Conservation (phyloP, 2,888 invertebrate species). For the Andrena bicolor region DNA sequence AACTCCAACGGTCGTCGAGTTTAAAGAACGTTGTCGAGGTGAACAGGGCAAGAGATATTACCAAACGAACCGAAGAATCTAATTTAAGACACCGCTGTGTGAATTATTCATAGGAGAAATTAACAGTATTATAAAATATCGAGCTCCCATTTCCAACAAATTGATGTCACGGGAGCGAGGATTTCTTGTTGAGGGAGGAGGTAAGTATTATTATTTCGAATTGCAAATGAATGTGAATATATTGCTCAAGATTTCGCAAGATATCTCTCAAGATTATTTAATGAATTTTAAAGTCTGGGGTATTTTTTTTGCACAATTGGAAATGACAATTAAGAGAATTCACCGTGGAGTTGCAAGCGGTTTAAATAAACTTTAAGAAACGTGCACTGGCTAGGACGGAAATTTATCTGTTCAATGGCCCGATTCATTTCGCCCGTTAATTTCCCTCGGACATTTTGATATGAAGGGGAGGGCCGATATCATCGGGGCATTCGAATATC, state of each 20-base stretch:
- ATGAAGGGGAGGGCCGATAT: conserved; percentile 18
- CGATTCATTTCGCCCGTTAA: conserved; percentile 18
- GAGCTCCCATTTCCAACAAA: not conserved
- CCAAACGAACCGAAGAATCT: conserved; percentile 1
- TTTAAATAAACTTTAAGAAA: not conserved
- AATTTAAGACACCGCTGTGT: not conserved
- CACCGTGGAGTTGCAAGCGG: not conserved
- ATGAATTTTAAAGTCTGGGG: not conserved
- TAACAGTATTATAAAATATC: not conserved
- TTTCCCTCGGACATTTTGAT: conserved; percentile 5
- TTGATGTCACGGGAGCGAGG: not conserved
- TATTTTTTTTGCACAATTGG: not conserved
- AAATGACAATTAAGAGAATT: not conserved
- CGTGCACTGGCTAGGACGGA: not conserved
- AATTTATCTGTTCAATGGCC: not conserved
- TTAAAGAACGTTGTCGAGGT: conserved; percentile 16
- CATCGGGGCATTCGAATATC: conserved; percentile 38
- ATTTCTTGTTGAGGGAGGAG: no score
- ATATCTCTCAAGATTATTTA: no score
- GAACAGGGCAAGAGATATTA: not conserved
- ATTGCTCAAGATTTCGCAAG: not conserved
- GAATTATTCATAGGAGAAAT: not conserved
- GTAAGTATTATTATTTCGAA: no score
- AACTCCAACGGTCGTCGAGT: conserved; percentile 1
- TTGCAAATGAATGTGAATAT: not conserved